Base-by-base conservation (phyloP, 2,113 vertebrate genomes). In the Neodon shergylaensis region DNA sequence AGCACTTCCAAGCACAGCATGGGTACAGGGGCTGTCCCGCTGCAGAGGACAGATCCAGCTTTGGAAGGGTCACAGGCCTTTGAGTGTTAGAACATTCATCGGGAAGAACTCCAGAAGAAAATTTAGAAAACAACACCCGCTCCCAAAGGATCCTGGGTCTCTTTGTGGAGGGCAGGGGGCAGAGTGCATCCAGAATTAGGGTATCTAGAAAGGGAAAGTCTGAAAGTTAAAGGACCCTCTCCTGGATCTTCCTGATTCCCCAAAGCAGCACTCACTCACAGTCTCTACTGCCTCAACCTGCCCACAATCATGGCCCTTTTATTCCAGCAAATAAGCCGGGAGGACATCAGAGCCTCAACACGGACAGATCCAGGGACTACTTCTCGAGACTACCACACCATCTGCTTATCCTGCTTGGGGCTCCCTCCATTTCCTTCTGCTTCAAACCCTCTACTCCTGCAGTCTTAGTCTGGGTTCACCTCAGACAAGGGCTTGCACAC, bases 101-200 rank as follows among this genome's bases (percentile, higher is more conserved):
- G 16, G 5, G 7, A 63, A 95, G 95, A 95, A 92, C 92, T 83
- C 79, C 54, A 65, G 83, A 4, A 94, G 83, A 82, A 61, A 61
- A 26, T 36, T 65, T 73, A 54, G 61, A 77, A 77, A 91, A 44
- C 24, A 88, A 74, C 21, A 5, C 17, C 39, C 90, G 39, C 13
- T 24, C 81, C 63, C 21, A 90, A 74, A 92, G 42, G 49, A 72
- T n/a, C 76, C 49, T 76, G 42, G 66, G 84, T 72, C 70, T 31
- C 16, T 88, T 28, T 44, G 17, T 10, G 11, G 89, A 84, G 17
- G 9, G 13, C 7, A 44, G 22, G 39, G 68, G 16, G 26, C 16
- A 33, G 76, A 39, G 7, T 33, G 7, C 19, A 13, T 28, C 21
- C 42, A 66, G 6, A 74, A 52, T 9, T 17, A 22, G 28, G 5